Evolutionary conservation across 2,888 invertebrate genomes (phyloP), one percentile per base, ranked within the genome.

Genomic region (Blastobasis adustella): DNA sequence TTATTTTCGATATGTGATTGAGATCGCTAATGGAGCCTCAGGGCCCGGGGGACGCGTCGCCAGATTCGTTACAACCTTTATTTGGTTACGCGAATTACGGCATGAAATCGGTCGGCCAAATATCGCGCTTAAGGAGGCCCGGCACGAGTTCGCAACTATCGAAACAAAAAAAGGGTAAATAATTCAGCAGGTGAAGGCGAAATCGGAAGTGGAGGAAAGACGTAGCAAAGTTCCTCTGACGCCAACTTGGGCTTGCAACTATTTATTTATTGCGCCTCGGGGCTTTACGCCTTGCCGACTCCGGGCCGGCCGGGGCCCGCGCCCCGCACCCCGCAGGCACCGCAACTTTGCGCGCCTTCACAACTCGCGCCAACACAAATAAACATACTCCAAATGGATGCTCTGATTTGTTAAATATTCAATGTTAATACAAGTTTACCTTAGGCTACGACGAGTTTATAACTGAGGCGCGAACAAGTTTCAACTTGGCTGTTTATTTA

Each of bases 191-290:
- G 66, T 69, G 71, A 70, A 66, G 67, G 67, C 70, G 73, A 71
- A 75, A 73, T 73, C 71, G 66, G 51, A 57, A 58, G 55, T 53
- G 37, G 55, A 59, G 58, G 65, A 59, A 64, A 69, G 68, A 72
- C 71, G 68, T 62, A n/a, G 62, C 60, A 55, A 76, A 79, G 65
- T 78, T 76, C 60, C 61, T 59, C 65, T 55, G 66, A 62, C 66
- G 65, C 65, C 68, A 73, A 76, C 72, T 77, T 78, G 73, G 64
- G 71, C 71, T 73, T 70, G 66, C 73, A 73, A 76, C 76, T 81
- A 79, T 81, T 82, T 83, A 82, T 83, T 82, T 83, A 82, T 81
- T 71, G 71, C 69, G 69, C 82, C 76, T 63, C 67, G 66, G 77
- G 79, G 79, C 72, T 74, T 75, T 63, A 59, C 60, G 63, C 63